Conservation (phyloP, 2,797 vertebrate genomes). For the Fistularia tabacaria region DNA sequence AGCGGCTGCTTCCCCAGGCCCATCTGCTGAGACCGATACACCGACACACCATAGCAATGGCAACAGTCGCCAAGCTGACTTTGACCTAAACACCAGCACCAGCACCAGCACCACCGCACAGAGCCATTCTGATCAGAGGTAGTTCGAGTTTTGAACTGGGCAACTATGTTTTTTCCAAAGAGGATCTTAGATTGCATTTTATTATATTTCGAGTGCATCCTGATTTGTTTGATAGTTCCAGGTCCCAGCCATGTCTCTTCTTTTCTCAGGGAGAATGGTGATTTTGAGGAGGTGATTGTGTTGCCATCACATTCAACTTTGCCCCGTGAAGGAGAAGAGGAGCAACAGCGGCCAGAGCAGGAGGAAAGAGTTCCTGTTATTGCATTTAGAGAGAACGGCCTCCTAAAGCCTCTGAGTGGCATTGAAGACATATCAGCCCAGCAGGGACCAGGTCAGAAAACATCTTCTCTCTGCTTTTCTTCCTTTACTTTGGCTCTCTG, state of each 20-base stretch:
- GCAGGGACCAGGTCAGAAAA: conserved; percentile 81
- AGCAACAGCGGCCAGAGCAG: conserved; percentile 42
- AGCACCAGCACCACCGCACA: conserved; percentile 29
- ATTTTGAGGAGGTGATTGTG: conserved; percentile 90
- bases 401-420: conserved; percentile 79
- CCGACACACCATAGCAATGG: conserved; percentile 51
- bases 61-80: conserved; percentile 50
- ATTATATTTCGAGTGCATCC: not conserved
- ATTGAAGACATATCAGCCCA: conserved; percentile 83
- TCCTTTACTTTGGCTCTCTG: not conserved
- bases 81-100: conserved; percentile 17
- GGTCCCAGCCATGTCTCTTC: not conserved
- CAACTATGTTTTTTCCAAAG: not conserved
- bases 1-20: conserved; percentile 43
- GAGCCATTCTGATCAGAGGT: conserved; percentile 75
- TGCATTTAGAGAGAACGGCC: conserved; percentile 89
- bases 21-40: conserved; percentile 40
- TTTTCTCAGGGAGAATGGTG: conserved; percentile 83
- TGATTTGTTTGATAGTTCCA: not conserved
- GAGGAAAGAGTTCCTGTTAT: conserved; percentile 79
- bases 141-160: not conserved
- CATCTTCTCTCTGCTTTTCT: not conserved
- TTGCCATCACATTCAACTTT: conserved; percentile 83
- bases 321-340: conserved; percentile 77
- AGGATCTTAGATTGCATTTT: too few species aligned